Conservation (phyloP, 2,888 invertebrate species). For the Sinodicranocentrus sp. region DNA sequence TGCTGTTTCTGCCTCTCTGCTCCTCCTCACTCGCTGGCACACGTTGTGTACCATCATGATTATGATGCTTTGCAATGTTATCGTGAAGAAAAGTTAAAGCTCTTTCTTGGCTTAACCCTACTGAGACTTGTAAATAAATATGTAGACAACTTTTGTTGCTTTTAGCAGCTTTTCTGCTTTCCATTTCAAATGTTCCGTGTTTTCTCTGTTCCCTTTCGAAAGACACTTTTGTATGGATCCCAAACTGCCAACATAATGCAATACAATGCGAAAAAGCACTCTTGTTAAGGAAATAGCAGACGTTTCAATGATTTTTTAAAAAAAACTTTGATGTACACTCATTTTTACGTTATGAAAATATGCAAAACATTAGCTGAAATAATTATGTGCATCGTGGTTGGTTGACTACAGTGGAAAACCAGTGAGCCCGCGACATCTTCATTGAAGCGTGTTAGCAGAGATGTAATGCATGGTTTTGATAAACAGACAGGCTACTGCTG, state of each 20-base stretch:
- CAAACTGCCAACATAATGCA: no score
- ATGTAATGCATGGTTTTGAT: background rate
- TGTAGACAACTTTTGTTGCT: constrained; percentile 52
- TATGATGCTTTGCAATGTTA: constrained; percentile 33
- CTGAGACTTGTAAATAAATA: constrained; percentile 61
- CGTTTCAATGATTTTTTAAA: no score
- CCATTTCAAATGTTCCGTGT: constrained; percentile 42
- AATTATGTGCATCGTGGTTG: constrained; percentile 1
- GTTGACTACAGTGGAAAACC: no score
- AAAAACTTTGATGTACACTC: no score
- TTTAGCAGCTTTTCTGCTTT: constrained; percentile 57
- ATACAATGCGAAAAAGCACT: no score
- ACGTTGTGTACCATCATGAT: constrained; percentile 41
- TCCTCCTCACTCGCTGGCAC: constrained; percentile 2
- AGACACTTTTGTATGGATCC: no score
- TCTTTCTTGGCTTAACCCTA: constrained; percentile 45
- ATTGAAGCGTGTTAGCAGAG: background rate
- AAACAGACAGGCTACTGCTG: no score
- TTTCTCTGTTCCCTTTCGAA: no score
- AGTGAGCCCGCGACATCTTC: background rate
- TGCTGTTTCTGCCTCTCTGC: constrained; percentile 19
- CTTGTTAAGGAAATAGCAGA: no score
- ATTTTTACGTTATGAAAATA: background rate
- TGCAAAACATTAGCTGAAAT: constrained; percentile 5
- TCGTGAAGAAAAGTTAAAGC: constrained; percentile 47